These are phyloP conservation scores for Dromococcyx pavoninus DNA, from an alignment of 2,797 vertebrate genomes.

Conservation along the genomic window DNA sequence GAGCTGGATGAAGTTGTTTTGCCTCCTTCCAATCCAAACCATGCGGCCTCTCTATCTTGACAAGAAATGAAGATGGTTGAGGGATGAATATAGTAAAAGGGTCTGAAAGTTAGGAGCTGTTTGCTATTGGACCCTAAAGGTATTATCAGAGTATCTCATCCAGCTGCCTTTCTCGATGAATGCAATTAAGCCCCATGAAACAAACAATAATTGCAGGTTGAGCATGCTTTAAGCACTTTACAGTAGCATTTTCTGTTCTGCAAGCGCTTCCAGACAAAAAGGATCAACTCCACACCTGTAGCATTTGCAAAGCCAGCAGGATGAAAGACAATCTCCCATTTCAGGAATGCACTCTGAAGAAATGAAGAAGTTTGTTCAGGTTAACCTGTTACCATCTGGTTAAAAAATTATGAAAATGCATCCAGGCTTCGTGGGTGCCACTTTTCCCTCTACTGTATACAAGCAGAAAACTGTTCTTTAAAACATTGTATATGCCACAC, in stretches of 20 bases:
- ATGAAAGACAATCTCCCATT: background rate
- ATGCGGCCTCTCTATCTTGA: background rate
- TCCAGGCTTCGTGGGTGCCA: background rate
- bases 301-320: background rate
- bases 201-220: constrained; percentile 34
- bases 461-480: background rate
- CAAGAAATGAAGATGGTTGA: background rate
- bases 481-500: rapidly evolving
- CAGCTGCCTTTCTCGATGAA: constrained; percentile 23
- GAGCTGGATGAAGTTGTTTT: background rate
- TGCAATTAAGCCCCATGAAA: background rate
- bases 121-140: background rate
- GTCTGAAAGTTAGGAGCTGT: background rate
- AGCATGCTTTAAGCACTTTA: background rate
- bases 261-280: background rate
- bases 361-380: background rate
- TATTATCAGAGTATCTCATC: background rate
- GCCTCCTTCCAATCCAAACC: background rate
- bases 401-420: background rate
- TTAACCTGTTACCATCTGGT: background rate
- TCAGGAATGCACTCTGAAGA: background rate
- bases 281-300: background rate
- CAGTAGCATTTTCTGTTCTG: background rate
- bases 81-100: background rate
- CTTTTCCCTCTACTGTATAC: background rate